Evolutionary conservation across 1,140 invertebrate genomes (phyloP), one percentile per base, ranked within the genome.

Genomic region (Micrasema longulum): DNA sequence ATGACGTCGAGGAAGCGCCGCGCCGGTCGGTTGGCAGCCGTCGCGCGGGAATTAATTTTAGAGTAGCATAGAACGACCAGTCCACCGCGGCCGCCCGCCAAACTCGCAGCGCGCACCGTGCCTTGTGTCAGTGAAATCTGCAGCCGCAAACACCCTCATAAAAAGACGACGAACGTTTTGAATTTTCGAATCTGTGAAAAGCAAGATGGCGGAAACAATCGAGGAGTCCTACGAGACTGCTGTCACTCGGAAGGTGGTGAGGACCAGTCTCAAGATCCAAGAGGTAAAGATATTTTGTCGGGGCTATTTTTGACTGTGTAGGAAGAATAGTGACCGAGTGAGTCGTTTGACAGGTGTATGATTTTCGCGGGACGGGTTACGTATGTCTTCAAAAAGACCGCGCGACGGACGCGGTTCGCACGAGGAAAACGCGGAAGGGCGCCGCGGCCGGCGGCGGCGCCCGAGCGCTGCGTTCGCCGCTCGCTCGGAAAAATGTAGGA

Each of bases 191-290:
- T 53, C 62, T 50, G 70, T 50, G 52, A n/a, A 60, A 43, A 22
- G 6, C 55, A 68, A 68, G 65, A 85, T 85, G 84, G 83, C 83
- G 82, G 84, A 85, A 82, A 86, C 85, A 69, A 85, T 87, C 80
- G 85, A 87, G 78, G 86, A 87, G 77, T 80, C 80, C 66, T 87
- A 86, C 80, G 88, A 89, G 82, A 83, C 78, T 77, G 87, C 87
- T 73, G 87, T 87, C 77, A 89, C 87, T 72, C 87, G 88, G 75
- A 89, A 89, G 81, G 87, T 87, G 78, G 83, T 88, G 69, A 86
- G 87, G 79, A 89, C 86, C 76, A 89, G 85, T 83, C 88, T 89
- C 79, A 88, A 86, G 79, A 89, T 89, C 80, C 87, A 89, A 83
- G 88, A 89, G 85, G 88, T 89, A 78, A 62, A 10, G 78, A 16